Evolutionary conservation across 2,888 invertebrate species (phyloP).

Genomic region (Limnephilus marmoratus): DNA sequence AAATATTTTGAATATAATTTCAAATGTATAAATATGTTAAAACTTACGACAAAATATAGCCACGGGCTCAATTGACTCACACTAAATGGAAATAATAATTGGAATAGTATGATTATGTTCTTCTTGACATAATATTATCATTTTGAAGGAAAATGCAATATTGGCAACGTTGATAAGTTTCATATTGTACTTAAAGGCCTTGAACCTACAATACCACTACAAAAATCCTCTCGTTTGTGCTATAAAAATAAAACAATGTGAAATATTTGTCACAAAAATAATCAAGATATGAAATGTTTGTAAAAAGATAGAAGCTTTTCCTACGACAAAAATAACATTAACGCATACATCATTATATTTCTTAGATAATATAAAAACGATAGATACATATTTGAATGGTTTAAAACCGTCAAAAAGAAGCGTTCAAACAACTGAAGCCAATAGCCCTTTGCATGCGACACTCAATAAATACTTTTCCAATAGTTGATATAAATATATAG

Average conservation of each 20-base stretch:
- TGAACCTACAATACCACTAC: conserved; percentile 28
- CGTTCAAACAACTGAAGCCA: conserved; percentile 34
- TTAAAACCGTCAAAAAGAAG: conserved; percentile 31
- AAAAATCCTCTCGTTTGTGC: conserved; percentile 31
- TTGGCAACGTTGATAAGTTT: conserved; percentile 59
- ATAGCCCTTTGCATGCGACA: conserved; percentile 58
- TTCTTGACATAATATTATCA: background rate
- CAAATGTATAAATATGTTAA: conserved; percentile 49
- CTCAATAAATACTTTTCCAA: conserved; percentile 42
- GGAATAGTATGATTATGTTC: background rate
- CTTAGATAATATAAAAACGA: conserved; percentile 36
- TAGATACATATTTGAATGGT: conserved; percentile 28
- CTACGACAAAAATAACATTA: conserved; percentile 15
- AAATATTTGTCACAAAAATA: conserved; percentile 59
- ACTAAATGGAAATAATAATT: conserved; percentile 7
- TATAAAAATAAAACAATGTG: conserved; percentile 58
- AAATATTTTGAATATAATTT: conserved; percentile 63
- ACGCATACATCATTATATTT: background rate
- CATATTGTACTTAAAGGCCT: conserved; percentile 60
- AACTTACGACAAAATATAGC: conserved; percentile 60
- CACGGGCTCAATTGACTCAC: conserved; percentile 63
- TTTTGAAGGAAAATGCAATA: conserved; percentile 15
- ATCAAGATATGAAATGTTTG: conserved; percentile 37
- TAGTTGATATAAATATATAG: conserved; percentile 49
- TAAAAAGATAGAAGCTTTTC: background rate